Evolutionary conservation across 2,113 vertebrate species (phyloP), one percentile per base, ranked within the genome.

Genomic region (Meles meles): DNA sequence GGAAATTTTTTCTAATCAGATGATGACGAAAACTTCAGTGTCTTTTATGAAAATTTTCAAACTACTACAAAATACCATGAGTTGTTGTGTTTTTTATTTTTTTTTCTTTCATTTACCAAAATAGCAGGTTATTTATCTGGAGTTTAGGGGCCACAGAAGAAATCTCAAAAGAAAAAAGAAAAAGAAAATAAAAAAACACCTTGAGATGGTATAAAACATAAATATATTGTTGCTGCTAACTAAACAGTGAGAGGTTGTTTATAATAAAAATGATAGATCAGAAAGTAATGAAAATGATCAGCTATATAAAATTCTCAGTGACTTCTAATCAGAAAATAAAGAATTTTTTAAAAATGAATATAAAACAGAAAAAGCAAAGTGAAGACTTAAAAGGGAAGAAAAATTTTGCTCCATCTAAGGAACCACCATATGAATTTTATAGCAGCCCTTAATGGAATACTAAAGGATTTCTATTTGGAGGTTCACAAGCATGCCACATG

Each of bases 351-450:
- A 59, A 65, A 57, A 84, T 49, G 10, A 61, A 49, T 6, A 74
- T 92, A 57, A 52, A 88, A 47, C 11, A 10, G 4, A 86, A 79
- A 67, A 44, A 65, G 31, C 27, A 95, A 96, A 84, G 8, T 69
- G 20, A 84, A 90, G 59, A 92, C 31, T 92, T 76, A 81, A 91
- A 91, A 82, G 10, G 31, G 12, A 20, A 13, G 49, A 55, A 59
- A 71, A 71, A 42, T 77, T 95, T 91, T 97, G 6, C 11, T 92
- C 13, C 18, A 67, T 57, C 14, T 74, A 65, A 67, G 39, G 29
- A 95, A 47, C 0, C n/a, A 90, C 67, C 57, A 31, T 79, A 25
- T 80, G 82, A 93, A 96, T 89, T 93, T 94, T 92, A 87, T 57
- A 61, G 69, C 14, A 55, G 6, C 3, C 69, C 39, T 84, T 90